phyloP scores from a whole-genome alignment of 1,140 invertebrate genomes.

The Brachionus manjavacas region DNA sequence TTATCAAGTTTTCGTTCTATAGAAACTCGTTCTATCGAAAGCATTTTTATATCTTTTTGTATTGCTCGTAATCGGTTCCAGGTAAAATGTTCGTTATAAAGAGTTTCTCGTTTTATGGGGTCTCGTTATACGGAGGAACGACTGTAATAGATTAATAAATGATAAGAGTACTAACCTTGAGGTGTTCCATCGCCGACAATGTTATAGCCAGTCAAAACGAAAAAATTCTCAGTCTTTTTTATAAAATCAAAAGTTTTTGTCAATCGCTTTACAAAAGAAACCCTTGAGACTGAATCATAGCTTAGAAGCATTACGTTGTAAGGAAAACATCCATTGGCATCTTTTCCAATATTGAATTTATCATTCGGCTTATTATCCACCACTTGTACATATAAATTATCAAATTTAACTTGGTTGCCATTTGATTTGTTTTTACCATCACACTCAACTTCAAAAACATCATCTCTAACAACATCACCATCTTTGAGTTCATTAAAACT shows the following conservation, averaged over 20 bases:
- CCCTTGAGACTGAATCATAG: slow-evolving; percentile 5
- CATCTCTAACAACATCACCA: neutral
- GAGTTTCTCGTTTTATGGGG: too few relatives aligned
- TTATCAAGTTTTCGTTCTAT: too few relatives aligned
- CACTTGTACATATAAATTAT: slow-evolving; percentile 26
- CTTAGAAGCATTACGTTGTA: neutral
- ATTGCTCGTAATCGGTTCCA: too few relatives aligned
- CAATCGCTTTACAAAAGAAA: neutral
- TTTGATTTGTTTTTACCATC: neutral
- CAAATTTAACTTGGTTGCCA: neutral
- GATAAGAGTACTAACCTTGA: neutral
- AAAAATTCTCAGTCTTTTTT: neutral
- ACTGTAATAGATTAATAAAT: too few relatives aligned
- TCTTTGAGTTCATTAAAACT: neutral
- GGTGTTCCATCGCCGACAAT: slow-evolving; percentile 90
- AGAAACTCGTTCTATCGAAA: too few relatives aligned
- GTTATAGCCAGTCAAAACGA: slow-evolving; percentile 63
- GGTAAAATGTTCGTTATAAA: too few relatives aligned
- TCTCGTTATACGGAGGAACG: too few relatives aligned
- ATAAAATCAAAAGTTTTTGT: neutral
- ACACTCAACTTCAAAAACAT: slow-evolving; percentile 10
- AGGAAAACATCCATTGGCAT: neutral
- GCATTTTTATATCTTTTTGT: too few relatives aligned
- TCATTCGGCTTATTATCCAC: neutral
- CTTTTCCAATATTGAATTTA: neutral